Evolutionary conservation across 2,888 invertebrate genomes (phyloP).

Genomic region (Andricus curvator): DNA sequence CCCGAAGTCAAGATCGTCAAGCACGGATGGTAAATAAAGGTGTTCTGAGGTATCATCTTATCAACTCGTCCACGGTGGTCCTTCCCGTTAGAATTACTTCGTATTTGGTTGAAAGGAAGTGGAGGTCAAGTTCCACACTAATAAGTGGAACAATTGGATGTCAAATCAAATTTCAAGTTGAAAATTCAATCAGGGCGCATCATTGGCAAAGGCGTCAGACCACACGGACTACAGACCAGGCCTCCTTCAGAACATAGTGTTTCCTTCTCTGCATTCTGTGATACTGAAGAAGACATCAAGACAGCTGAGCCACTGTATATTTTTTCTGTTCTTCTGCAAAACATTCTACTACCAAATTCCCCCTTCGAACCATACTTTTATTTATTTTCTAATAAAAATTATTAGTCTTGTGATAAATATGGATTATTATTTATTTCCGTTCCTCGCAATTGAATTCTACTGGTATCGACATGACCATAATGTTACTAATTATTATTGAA

Average conservation of each 20-base stretch:
- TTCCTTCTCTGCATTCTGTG: conserved; percentile 39
- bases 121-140: conserved; percentile 14
- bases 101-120: conserved; percentile 28
- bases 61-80: conserved; percentile 66
- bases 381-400: conserved; percentile 76
- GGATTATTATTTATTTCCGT: not conserved
- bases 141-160: conserved; percentile 30
- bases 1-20: conserved; percentile 80
- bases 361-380: conserved; percentile 65
- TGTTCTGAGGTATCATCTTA: conserved; percentile 51
- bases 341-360: conserved; percentile 47
- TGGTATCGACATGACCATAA: too few species aligned
- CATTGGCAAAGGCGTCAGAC: conserved; percentile 53
- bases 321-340: conserved; percentile 55
- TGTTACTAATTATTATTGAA: too few species aligned
- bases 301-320: conserved; percentile 38
- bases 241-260: conserved; percentile 47
- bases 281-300: conserved; percentile 40
- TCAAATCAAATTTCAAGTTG: conserved; percentile 6
- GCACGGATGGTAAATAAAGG: conserved; percentile 73
- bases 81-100: conserved; percentile 13
- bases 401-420: conserved; percentile 73
- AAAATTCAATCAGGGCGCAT: conserved; percentile 34
- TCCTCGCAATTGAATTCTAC: not conserved
- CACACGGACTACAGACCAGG: conserved; percentile 65